These are phyloP conservation scores for Trissolcus japonicus DNA, from an alignment of 2,888 invertebrate genomes.

Conservation along the genomic window DNA sequence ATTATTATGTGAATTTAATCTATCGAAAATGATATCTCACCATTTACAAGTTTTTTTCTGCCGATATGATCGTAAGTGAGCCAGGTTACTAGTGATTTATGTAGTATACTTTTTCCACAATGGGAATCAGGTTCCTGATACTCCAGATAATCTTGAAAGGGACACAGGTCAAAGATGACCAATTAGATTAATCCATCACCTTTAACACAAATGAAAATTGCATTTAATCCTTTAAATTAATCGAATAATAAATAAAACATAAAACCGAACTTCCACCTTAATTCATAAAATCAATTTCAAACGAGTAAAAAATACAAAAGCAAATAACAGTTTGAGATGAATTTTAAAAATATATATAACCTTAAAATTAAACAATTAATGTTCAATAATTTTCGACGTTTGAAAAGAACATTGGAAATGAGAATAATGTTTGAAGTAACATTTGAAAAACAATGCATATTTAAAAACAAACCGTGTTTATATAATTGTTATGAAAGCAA, in stretches of 20 bases:
- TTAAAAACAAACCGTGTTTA: too few species aligned
- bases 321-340: too few species aligned
- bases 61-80: slow-evolving; percentile 11
- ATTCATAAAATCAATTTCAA: too few species aligned
- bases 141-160: not conserved
- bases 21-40: not conserved
- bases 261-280: too few species aligned
- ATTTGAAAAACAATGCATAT: too few species aligned
- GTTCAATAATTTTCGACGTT: too few species aligned
- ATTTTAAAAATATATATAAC: too few species aligned
- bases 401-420: too few species aligned
- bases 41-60: not conserved
- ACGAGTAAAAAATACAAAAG: too few species aligned
- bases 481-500: too few species aligned
- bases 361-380: too few species aligned
- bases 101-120: not conserved
- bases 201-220: not conserved
- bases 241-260: slow-evolving; percentile 2
- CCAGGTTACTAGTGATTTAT: slow-evolving; percentile 5
- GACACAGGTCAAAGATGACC: slow-evolving; percentile 22
- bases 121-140: slow-evolving; percentile 3
- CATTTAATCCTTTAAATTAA: slow-evolving; percentile 6
- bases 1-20: too few species aligned
- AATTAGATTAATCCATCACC: slow-evolving; percentile 15
- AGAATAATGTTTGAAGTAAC: not conserved